Conservation (phyloP, 1,140 invertebrate species). For the Plodia interpunctella region DNA sequence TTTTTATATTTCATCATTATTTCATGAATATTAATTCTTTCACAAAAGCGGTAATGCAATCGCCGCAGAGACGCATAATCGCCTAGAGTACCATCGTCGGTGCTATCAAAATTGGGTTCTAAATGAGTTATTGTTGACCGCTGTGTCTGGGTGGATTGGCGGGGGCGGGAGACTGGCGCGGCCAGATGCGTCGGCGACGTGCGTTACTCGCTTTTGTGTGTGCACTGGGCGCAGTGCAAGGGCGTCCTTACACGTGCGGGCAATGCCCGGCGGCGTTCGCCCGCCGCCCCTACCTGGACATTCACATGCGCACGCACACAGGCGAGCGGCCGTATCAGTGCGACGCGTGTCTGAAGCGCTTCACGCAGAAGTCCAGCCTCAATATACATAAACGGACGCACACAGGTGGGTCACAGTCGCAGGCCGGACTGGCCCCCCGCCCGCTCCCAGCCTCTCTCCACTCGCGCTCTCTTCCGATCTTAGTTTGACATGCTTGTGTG, state of each 20-base stretch:
- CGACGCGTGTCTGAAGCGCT: conserved; percentile 82
- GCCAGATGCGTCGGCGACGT: conserved; percentile 61
- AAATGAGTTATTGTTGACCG: conserved; percentile 30
- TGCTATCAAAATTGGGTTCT: conserved; percentile 48
- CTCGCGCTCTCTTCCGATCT: conserved; percentile 47
- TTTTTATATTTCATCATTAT: conserved; percentile 59
- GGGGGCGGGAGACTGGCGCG: conserved; percentile 39
- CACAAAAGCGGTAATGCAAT: conserved; percentile 77
- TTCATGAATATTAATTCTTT: conserved; percentile 73
- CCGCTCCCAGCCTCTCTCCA: conserved; percentile 48
- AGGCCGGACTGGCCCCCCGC: conserved; percentile 66
- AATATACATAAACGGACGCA: conserved; percentile 88
- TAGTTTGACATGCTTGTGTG: conserved; percentile 19
- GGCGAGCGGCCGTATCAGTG: conserved; percentile 86
- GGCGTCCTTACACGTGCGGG: conserved; percentile 82
- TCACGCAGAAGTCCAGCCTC: conserved; percentile 83
- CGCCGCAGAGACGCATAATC: conserved; percentile 60
- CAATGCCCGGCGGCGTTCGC: conserved; percentile 82
- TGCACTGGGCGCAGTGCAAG: conserved; percentile 77
- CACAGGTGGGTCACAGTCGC: conserved; percentile 77
- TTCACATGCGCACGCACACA: conserved; percentile 86
- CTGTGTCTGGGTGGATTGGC: conserved; percentile 32
- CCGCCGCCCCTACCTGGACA: conserved; percentile 82
- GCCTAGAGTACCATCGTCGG: conserved; percentile 29
- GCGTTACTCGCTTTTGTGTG: conserved; percentile 77